Percentiles rank a stretch among this genome's conserved stretches.
phyloP scores from a whole-genome alignment of 2,113 vertebrate genomes.

The Chaetodon trifascialis region DNA sequence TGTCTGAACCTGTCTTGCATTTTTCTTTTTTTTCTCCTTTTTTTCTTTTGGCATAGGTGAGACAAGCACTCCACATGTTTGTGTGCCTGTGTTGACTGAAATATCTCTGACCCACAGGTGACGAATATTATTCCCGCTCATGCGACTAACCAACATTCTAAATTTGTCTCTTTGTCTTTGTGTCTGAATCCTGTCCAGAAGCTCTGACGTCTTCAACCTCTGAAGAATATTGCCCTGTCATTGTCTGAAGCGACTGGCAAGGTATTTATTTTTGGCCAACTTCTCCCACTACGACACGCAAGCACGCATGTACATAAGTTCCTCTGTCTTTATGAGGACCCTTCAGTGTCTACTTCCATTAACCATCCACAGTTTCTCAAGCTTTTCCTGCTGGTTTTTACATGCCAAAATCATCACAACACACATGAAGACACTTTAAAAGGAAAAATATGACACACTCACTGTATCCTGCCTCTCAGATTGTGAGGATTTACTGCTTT shows the following conservation, averaged over 20 bases:
- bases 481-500: background rate
- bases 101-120: constrained; percentile 56
- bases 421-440: background rate
- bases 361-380: background rate
- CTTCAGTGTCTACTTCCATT: background rate
- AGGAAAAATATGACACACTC: no score
- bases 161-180: constrained; percentile 74
- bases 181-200: constrained; percentile 64
- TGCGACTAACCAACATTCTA: constrained; percentile 62
- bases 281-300: constrained; percentile 20
- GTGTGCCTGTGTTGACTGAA: constrained; percentile 35
- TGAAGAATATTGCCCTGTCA: constrained; percentile 75
- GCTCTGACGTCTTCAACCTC: constrained; percentile 68
- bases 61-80: background rate
- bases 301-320: background rate
- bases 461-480: background rate
- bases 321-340: background rate
- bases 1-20: background rate
- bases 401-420: background rate
- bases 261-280: constrained; percentile 74
- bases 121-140: constrained; percentile 53
- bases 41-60: background rate
- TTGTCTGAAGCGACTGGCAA: constrained; percentile 67
- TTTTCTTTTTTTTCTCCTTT: background rate
- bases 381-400: background rate